Percentiles rank a stretch among this genome's conserved stretches.
These are phyloP conservation scores for Psittacara wagleri DNA, from an alignment of 2,113 vertebrate species.

Conservation along the genomic window DNA sequence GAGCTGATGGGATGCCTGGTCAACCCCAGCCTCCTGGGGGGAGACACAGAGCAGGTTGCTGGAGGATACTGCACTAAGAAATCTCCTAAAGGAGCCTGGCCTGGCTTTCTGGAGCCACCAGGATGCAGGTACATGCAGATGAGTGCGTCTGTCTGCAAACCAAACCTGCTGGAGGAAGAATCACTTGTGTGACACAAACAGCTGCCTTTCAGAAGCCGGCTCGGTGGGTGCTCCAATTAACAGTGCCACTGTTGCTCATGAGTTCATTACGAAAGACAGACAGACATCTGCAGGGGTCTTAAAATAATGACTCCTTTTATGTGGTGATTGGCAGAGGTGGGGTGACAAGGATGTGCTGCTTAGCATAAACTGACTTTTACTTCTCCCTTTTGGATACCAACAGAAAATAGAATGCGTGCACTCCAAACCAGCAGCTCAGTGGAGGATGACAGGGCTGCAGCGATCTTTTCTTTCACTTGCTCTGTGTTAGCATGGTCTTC, in stretches of 20 bases:
- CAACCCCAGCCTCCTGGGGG: not conserved
- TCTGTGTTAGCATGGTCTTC: fast-evolving
- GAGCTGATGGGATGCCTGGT: not conserved
- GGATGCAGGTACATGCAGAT: not conserved
- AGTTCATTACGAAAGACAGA: conserved; percentile 65
- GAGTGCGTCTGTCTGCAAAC: fast-evolving
- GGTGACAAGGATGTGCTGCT: conserved; percentile 38
- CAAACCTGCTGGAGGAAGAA: conserved; percentile 20
- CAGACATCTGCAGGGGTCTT: conserved; percentile 66
- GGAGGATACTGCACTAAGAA: not conserved
- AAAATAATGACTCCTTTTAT: conserved; percentile 66
- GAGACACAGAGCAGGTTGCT: not conserved
- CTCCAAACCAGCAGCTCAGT: fast-evolving
- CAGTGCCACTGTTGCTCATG: conserved; percentile 16
- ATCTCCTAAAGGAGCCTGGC: not conserved
- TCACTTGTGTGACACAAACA: not conserved
- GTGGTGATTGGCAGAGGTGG: conserved; percentile 54
- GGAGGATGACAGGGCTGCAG: not conserved
- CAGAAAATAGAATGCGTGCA: fast-evolving
- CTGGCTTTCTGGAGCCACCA: conserved; percentile 25
- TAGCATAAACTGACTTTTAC: conserved; percentile 36
- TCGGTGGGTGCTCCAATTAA: conserved; percentile 67
- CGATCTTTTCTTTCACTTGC: fast-evolving
- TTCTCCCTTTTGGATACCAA: not conserved
- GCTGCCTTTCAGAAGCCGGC: not conserved